These are phyloP conservation scores for Galemys pyrenaicus DNA, from an alignment of 2,113 vertebrate genomes.

Conservation along the genomic window DNA sequence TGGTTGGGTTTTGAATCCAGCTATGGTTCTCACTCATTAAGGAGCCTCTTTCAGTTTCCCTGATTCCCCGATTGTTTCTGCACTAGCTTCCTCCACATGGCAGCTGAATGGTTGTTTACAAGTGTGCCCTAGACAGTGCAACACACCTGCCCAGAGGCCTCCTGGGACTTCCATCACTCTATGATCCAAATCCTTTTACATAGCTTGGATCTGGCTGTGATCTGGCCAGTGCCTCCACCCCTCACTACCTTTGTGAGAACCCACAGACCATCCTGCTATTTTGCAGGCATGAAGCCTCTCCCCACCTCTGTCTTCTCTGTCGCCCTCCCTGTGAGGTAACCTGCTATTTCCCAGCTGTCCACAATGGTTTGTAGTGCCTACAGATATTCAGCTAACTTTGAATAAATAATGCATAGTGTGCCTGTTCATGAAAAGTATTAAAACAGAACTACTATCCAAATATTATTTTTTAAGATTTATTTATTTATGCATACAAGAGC, in stretches of 20 bases:
- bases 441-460: background rate
- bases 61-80: background rate
- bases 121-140: too few species aligned
- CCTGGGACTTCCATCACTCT: accelerated
- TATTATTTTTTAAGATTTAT: too few species aligned
- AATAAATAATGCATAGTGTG: background rate
- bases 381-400: background rate
- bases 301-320: background rate
- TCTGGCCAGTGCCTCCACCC: background rate
- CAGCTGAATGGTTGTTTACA: background rate
- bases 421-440: background rate
- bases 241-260: background rate
- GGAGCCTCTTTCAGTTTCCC: background rate
- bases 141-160: background rate
- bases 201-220: background rate
- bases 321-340: background rate
- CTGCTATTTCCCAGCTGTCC: background rate
- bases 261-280: background rate
- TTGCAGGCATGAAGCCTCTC: background rate
- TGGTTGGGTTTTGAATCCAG: background rate
- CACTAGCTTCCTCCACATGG: background rate
- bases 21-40: background rate
- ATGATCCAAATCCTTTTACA: background rate
- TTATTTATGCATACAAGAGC: too few species aligned
- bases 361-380: background rate